These are phyloP conservation scores for Nymphalis c-album DNA, from an alignment of 2,888 invertebrate genomes.

Conservation along the genomic window DNA sequence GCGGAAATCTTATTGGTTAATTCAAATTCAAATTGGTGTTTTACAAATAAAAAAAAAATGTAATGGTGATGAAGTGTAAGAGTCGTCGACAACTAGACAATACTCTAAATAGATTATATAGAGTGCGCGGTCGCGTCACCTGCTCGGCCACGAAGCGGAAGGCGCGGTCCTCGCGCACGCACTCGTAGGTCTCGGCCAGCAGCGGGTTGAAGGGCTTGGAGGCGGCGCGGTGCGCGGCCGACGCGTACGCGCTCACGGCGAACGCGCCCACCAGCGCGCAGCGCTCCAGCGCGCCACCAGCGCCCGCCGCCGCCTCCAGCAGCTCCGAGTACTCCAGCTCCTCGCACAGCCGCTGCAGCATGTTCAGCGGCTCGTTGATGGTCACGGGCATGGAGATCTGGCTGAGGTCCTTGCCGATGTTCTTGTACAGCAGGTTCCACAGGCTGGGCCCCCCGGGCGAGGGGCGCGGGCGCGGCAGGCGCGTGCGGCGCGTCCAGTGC, in stretches of 20 bases:
- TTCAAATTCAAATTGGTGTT: too few relatives aligned
- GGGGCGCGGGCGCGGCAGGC: conserved; percentile 87
- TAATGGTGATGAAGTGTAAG: too few relatives aligned
- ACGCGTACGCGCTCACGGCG: conserved; percentile 89
- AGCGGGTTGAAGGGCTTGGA: conserved; percentile 93
- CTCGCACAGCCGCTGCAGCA: conserved; percentile 90
- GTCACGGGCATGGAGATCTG: conserved; percentile 94
- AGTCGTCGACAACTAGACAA: too few relatives aligned
- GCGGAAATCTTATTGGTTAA: too few relatives aligned
- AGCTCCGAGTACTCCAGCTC: conserved; percentile 92
- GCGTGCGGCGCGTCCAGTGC: conserved; percentile 80
- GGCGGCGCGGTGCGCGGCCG: conserved; percentile 88
- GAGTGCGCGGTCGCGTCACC: conserved; percentile 57
- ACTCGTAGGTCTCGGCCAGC: conserved; percentile 91
- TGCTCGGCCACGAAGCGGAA: conserved; percentile 91
- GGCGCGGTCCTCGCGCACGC: conserved; percentile 87
- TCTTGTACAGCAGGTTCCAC: conserved; percentile 90
- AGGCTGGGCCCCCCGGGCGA: conserved; percentile 87
- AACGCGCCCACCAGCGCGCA: conserved; percentile 87
- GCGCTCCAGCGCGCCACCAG: conserved; percentile 85
- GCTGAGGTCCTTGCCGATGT: conserved; percentile 92
- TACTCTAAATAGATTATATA: too few relatives aligned
- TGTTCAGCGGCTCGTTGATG: conserved; percentile 91
- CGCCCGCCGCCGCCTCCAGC: conserved; percentile 86
- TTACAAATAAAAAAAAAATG: too few relatives aligned